phyloP scores from a whole-genome alignment of 2,113 vertebrate species.

The Engraulis encrasicolus region DNA sequence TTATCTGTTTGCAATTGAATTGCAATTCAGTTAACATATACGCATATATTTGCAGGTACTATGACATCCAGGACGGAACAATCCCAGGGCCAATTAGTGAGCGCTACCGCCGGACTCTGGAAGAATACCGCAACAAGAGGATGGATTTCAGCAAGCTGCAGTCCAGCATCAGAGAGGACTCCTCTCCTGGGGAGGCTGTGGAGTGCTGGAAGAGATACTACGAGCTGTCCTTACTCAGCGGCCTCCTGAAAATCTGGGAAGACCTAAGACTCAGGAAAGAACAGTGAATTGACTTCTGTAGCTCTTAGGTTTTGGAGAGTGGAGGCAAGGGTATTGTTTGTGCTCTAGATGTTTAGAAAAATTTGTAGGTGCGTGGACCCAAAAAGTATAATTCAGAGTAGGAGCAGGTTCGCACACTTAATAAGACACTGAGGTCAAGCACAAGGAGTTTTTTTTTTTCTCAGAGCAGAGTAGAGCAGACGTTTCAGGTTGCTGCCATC shows the following conservation, averaged over 20 bases:
- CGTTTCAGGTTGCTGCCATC: no score
- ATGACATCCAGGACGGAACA: conserved; percentile 71
- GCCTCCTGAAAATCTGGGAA: conserved; percentile 69
- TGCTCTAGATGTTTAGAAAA: no score
- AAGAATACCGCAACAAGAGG: conserved; percentile 63
- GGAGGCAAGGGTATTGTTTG: no score
- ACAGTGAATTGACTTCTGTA: not conserved
- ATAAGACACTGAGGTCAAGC: no score
- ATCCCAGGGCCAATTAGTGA: conserved; percentile 63
- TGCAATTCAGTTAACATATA: not conserved
- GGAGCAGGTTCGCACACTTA: no score
- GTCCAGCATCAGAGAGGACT: conserved; percentile 67
- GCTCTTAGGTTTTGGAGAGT: no score
- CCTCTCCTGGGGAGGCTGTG: conserved; percentile 62
- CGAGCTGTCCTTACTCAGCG: conserved; percentile 69
- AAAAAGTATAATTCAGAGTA: no score
- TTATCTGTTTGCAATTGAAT: not conserved
- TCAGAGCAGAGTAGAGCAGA: no score
- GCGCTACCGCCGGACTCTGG: conserved; percentile 69
- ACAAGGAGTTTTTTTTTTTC: no score
- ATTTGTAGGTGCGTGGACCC: no score
- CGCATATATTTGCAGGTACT: conserved; percentile 63
- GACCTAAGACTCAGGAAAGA: conserved; percentile 62
- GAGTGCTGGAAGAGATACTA: conserved; percentile 73
- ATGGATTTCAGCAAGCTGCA: conserved; percentile 67